phyloP scores from a whole-genome alignment of 2,888 invertebrate genomes.

The Synanthedon andrenaeformis region DNA sequence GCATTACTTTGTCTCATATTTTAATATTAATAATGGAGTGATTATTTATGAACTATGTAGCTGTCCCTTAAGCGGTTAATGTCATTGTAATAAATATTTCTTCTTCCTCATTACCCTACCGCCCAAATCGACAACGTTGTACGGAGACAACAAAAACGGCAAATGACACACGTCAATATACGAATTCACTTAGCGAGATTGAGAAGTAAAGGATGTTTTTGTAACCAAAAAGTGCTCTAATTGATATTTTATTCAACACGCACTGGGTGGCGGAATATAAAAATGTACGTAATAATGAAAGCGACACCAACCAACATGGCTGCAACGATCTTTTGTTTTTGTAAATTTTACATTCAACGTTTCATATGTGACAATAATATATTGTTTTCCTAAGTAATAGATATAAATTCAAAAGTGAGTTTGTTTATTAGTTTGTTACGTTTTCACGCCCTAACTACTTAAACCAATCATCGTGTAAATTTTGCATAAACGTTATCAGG shows the following conservation, averaged over 20 bases:
- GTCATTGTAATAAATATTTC: constrained; percentile 51
- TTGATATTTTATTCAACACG: constrained; percentile 65
- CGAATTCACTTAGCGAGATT: constrained; percentile 61
- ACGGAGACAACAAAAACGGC: constrained; percentile 41
- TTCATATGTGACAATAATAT: constrained; percentile 3
- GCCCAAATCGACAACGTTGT: constrained; percentile 48
- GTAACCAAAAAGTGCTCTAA: constrained; percentile 52
- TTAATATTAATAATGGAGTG: too few relatives aligned
- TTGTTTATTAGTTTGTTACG: too few relatives aligned
- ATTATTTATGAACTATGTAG: too few relatives aligned
- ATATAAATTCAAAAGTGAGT: too few relatives aligned
- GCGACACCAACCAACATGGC: constrained; percentile 36
- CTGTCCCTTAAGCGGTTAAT: not conserved
- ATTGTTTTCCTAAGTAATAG: too few relatives aligned
- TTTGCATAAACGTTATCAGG: too few relatives aligned
- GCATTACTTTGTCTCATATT: too few relatives aligned
- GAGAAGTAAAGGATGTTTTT: constrained; percentile 60
- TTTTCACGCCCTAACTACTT: too few relatives aligned
- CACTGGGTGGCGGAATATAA: constrained; percentile 60
- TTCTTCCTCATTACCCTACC: constrained; percentile 61
- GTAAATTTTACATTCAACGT: constrained; percentile 26
- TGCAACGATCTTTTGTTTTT: constrained; percentile 31
- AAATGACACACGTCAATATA: constrained; percentile 60
- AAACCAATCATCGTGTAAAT: too few relatives aligned
- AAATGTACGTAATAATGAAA: constrained; percentile 44